Percentiles rank a stretch among this genome's conserved stretches.
These are phyloP conservation scores for Oreochromis mossambicus DNA, from an alignment of 2,797 vertebrate species.

Conservation along the genomic window DNA sequence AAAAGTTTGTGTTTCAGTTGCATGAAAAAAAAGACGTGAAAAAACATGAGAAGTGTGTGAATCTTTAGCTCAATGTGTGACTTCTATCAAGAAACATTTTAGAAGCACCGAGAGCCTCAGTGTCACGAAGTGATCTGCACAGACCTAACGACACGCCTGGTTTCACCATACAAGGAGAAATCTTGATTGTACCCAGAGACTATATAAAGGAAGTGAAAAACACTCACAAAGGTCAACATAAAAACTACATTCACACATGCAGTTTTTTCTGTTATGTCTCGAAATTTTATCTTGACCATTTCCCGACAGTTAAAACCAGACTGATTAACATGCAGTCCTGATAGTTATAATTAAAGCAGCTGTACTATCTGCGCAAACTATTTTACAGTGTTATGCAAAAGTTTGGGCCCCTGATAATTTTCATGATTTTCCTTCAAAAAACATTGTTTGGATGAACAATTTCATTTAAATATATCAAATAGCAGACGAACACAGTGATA, in stretches of 20 bases:
- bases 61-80: neutral
- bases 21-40: neutral
- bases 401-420: neutral
- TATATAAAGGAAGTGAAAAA: neutral
- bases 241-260: neutral
- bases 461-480: neutral
- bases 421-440: neutral
- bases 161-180: neutral
- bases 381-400: neutral
- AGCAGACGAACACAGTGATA: neutral
- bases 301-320: neutral
- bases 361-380: neutral
- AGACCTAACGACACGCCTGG: neutral
- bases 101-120: fast-evolving
- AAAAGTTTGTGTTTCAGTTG: neutral
- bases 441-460: neutral
- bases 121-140: fast-evolving
- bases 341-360: fast-evolving
- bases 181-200: neutral
- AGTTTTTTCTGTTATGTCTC: neutral
- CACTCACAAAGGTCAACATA: neutral
- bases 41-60: neutral
- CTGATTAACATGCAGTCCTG: neutral
- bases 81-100: neutral
- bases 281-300: neutral